Evolutionary conservation across 1,140 invertebrate species (phyloP), one percentile per base, ranked within the genome.

Genomic region (Augochlora pura): DNA sequence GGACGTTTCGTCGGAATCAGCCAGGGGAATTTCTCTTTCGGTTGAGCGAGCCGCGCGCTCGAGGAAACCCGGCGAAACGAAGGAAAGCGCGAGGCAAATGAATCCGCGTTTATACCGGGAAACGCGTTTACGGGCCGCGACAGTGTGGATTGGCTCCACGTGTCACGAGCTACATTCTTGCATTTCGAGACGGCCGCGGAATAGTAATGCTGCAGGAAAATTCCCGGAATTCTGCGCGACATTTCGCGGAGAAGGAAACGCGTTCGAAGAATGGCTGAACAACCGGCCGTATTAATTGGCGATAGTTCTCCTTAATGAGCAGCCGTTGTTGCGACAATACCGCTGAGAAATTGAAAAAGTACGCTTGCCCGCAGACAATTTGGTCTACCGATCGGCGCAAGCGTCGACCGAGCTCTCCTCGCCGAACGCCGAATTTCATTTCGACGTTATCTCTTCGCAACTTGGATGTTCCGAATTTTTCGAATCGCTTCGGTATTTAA

Each of bases 1-100:
- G 21, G 21, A 57, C 62, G 39, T 52, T 57, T 27, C 52, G 25
- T 32, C 32, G 66, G 69, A 77, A 71, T 66, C 32, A 49, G 49
- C 73, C 62, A 46, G n/a, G 23, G 59, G 59, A 83, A 83, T 83
- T 83, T 83, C 66, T 74, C 74, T 80, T 75, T 57, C 72, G 63
- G 49, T 64, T 49, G 64, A 66, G 16, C 62, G 27, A 62, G 32
- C 27, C 5, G 57, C 54, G 3, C 16, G 16, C 42, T 46, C 23
- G 64, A 23, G 14, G 59, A 49, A 65, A 46, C 39, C 32, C 39
- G 39, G 64, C 42, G 64, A 23, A 49, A 66, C 60, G 72, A 70
- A 80, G 69, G 71, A 81, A 81, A 69, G 73, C 54, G 57, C 57
- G 72, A 77, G 60, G 65, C 79, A 83, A 65, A 81, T 64, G 82